A percentile compares a stretch with the other conserved stretches of the same genome.
Conservation (phyloP, 2,113 vertebrate genomes). For the Elephas maximus region DNA sequence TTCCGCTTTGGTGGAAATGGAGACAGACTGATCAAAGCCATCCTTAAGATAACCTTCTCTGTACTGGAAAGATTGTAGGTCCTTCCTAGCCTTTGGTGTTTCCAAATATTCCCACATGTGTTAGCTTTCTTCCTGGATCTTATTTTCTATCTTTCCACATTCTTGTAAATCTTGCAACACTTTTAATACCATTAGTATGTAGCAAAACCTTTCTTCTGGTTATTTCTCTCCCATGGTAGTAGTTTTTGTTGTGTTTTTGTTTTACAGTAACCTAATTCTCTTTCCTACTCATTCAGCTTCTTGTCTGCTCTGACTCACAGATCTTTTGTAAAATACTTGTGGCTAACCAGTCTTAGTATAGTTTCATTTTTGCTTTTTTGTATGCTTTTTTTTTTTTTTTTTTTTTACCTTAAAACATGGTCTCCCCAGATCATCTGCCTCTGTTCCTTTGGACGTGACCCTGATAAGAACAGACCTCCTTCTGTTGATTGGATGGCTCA, state of each 20-base stretch:
- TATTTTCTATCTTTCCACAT: constrained; percentile 26
- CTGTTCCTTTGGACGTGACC: not conserved
- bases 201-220: not conserved
- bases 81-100: constrained; percentile 25
- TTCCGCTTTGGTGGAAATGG: constrained; percentile 44
- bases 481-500: not conserved
- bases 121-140: constrained; percentile 6
- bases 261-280: constrained; percentile 34
- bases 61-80: not conserved
- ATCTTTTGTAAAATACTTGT: constrained; percentile 8
- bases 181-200: not conserved
- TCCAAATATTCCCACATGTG: constrained; percentile 14
- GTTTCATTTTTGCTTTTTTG: not conserved
- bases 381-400: not conserved
- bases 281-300: not conserved
- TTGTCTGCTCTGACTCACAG: not conserved
- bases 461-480: not conserved
- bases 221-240: not conserved
- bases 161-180: not conserved
- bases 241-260: not conserved
- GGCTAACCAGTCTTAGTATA: not conserved
- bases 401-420: not conserved
- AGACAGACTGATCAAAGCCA: not conserved
- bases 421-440: not conserved
- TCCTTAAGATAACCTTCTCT: not conserved